Base-by-base conservation (phyloP, 2,888 invertebrate species). In the Eupithecia subumbrata region DNA sequence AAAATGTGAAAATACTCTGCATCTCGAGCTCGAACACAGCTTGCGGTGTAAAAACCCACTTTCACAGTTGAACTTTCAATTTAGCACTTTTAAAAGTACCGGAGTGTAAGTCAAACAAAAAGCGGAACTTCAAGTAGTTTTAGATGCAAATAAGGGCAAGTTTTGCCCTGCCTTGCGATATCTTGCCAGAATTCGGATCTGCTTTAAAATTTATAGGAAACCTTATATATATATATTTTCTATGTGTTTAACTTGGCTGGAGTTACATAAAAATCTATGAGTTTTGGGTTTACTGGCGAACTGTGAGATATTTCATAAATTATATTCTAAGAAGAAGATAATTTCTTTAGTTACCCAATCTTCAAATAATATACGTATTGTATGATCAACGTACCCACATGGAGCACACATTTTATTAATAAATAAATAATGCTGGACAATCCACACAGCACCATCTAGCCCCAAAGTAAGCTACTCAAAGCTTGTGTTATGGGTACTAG, bases 71-170 rank as follows among this genome's bases (percentile, higher is more conserved):
- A 77, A 72, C 70, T 76, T 76, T 72, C 76, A 76, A 77, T 79
- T 79, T 67, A 76, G 72, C 73, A 76, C 72, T 76, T 72, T 74
- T 73, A 78, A 72, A 79, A 78, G 73, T 73, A 11, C 69, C 74
- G 52, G 16, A 76, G 76, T 71, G 75, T 71, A 78, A 79, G 78
- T 78, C 78, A 80, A 75, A 78, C 75, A 78, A 64, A 74, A 72
- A 66, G 69, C 70, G 73, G 74, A 74, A 73, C 66, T 71, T 56
- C 40, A 69, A 79, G 79, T 79, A 79, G 76, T 79, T 79, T 48
- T 73, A 63, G 63, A 80, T 80, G 78, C 77, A 80, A 80, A 80
- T 78, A 80, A n/a, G 43, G 63, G 40, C 52, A 72, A 75, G 74
- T 77, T 74, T 45, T 45, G 56, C 69, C 56, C 16, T 14, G 43